These are phyloP conservation scores for Ascaphus truei DNA, from an alignment of 2,113 vertebrate genomes.

Conservation along the genomic window DNA sequence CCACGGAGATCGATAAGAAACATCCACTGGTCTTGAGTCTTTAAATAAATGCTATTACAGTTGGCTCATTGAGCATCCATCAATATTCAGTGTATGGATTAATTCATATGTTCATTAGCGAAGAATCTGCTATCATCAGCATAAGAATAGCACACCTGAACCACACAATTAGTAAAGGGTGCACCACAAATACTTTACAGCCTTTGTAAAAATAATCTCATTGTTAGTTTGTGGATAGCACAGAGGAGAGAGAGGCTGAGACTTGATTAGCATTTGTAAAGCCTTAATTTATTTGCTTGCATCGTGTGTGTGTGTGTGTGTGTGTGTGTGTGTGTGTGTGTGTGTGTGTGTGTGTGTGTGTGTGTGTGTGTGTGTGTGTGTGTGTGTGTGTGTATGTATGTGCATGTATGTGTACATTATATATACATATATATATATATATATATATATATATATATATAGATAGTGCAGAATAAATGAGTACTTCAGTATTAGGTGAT, in stretches of 20 bases:
- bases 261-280: too few species aligned
- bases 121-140: not conserved
- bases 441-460: too few species aligned
- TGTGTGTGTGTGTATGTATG: too few species aligned
- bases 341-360: too few species aligned
- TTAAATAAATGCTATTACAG: not conserved
- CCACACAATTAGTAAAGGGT: not conserved
- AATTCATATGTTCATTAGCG: slow-evolving; percentile 37
- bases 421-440: too few species aligned
- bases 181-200: not conserved
- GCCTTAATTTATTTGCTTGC: too few species aligned
- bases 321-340: too few species aligned
- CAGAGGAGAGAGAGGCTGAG: not conserved
- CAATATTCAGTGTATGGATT: slow-evolving; percentile 6
- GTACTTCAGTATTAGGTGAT: too few species aligned
- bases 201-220: not conserved
- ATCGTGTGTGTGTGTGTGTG: too few species aligned
- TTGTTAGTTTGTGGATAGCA: not conserved
- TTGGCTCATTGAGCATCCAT: not conserved
- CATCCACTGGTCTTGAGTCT: not conserved
- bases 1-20: not conserved
- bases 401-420: too few species aligned
- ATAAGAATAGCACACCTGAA: slow-evolving; percentile 29
- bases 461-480: too few species aligned
- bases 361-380: too few species aligned